Base-by-base conservation (phyloP, 2,113 vertebrate species). In the Hepsetus odoe region DNA sequence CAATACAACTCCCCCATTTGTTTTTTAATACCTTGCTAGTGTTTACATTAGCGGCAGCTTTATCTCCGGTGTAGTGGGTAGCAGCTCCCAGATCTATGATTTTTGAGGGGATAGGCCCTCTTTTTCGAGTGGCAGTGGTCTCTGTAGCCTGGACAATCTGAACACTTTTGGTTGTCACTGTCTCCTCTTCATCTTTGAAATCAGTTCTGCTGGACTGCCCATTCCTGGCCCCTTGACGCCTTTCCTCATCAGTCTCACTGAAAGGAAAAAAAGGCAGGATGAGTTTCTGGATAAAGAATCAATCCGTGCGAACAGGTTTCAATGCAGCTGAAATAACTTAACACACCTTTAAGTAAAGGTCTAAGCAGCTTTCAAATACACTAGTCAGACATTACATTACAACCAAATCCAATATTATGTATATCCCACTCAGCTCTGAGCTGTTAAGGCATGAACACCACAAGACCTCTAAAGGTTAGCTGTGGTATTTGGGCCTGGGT, bases 121-220 rank as follows among this genome's bases (percentile, higher is more conserved):
- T 94, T 86, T 97, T 98, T 80, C 95, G 94, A 18, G 95, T 95
- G 40, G 96, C 96, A 46, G 95, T 97, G 14, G 95, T 97, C 89
- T 99, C 96, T 73, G 96, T 97, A 81, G 96, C 94, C 89, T 98
- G 95, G 82, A 96, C 95, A 75, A 97, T 96, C 35, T 95, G 93
- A 83, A 97, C 92, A 65, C 95, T 96, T 92, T 97, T 98, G 18
- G 95, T 96, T 22, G 96, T 97, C 80, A 98, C 96, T 0, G 94
- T 98, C 83, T 98, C 97, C 77, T 98, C 97, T 83, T 97, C 96
- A 79, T 99, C 97, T 94, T 97, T 98, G 85, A 98, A 99, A 84
- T 98, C 96, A 86, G 93, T 93, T 84, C 92, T 93, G 44, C 88
- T 91, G 1, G 87, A 53, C 70, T 89, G 86, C 13, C 93, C 91